phyloP scores from a whole-genome alignment of 2,113 vertebrate genomes.

The Chaetops frenatus region DNA sequence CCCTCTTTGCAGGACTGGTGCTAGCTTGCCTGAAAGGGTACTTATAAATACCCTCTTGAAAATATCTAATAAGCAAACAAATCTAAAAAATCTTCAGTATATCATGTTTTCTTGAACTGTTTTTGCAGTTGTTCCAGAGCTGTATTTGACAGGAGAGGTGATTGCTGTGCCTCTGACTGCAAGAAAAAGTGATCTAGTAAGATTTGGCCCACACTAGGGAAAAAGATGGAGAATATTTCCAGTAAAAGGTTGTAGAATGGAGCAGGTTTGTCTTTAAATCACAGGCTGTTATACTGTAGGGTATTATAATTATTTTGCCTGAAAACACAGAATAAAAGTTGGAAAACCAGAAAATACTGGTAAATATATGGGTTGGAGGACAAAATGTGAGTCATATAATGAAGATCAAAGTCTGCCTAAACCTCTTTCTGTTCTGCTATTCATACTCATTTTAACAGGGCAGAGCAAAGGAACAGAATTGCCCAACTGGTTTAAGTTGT shows the following conservation, averaged over 20 bases:
- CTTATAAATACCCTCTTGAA: not conserved
- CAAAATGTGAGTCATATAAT: not conserved
- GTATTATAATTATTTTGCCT: not conserved
- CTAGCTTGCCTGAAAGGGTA: not conserved
- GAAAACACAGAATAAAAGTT: not conserved
- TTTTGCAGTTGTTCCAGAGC: not conserved
- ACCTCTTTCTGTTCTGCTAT: not conserved
- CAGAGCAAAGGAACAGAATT: not conserved
- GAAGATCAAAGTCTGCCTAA: not conserved
- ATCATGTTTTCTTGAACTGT: not conserved
- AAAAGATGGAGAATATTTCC: not conserved
- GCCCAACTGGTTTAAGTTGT: not conserved
- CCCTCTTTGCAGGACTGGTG: not conserved
- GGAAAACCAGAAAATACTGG: not conserved
- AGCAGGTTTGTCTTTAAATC: not conserved
- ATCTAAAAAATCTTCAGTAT: not conserved
- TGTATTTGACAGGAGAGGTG: not conserved
- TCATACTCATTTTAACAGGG: not conserved
- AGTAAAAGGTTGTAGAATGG: not conserved
- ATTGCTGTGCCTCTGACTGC: not conserved
- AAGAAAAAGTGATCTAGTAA: not conserved
- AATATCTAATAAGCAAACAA: not conserved
- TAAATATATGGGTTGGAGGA: not conserved
- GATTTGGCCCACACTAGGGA: not conserved
- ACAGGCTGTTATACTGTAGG: not conserved